Evolutionary conservation across 1,140 invertebrate species (phyloP), one percentile per base, ranked within the genome.

Genomic region (Diplogasteroides magnus): DNA sequence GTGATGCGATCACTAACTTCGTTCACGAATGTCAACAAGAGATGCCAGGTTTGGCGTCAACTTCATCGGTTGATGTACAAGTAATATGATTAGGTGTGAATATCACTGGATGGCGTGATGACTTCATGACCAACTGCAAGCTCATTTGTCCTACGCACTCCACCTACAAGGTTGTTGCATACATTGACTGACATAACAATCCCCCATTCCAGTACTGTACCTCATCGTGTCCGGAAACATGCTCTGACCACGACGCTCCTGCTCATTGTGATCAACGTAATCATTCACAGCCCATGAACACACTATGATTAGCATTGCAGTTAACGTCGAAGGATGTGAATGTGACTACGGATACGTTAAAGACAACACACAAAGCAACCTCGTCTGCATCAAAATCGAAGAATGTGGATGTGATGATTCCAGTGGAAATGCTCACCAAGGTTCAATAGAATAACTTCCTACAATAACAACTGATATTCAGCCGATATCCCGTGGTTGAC

Each of bases 151-250:
- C 61, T 28, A 6, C 31, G 25, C 59, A 68, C 29, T 55, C 72
- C 28, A 57, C 61, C 32, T 71, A 73, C 48, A 64, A 61, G 13
- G 27, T 31, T n/a, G n/a, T n/a, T n/a, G n/a, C n/a, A n/a, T n/a
- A n/a, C n/a, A n/a, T n/a, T n/a, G n/a, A n/a, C n/a, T n/a, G n/a
- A n/a, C n/a, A n/a, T n/a, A n/a, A n/a, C n/a, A n/a, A n/a, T n/a
- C n/a, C n/a, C n/a, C n/a, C n/a, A n/a, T n/a, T n/a, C n/a, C n/a
- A n/a, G n/a, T n/a, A n/a, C 32, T 74, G 73, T 56, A 70, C 67
- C n/a, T 64, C 73, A 15, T 69, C 71, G 23, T 74, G 73, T 55
- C 73, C 71, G 57, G 68, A 65, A 19, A 74, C 73, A 11, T 74
- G 73, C 31, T 61, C 72, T 6, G 66, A 73, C 11, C 71, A 66